Base-by-base conservation (phyloP, 2,888 invertebrate genomes). In the Cenopis cana region DNA sequence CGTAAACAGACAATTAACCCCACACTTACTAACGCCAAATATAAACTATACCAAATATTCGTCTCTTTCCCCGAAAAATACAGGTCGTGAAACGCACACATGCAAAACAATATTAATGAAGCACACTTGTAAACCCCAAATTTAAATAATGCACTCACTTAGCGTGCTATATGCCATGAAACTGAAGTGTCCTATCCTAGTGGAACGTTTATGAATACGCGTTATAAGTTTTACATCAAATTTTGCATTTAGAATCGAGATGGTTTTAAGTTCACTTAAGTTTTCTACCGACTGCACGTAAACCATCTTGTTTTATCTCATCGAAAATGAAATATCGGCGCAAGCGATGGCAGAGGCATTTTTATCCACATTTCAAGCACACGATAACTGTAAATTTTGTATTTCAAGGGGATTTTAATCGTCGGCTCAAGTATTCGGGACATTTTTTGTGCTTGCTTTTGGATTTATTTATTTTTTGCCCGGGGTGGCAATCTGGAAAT, bases 391-490 rank as follows among this genome's bases (percentile, higher is more conserved):
- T 89, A 89, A 85, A 89, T 85, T 60, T 75, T 80, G 80, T 79
- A 85, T 90, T 91, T 90, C 89, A 90, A 91, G 91, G 86, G 89
- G 86, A 89, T 85, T 82, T 85, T 89, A 88, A 89, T 90, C 84
- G 83, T 79, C 80, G 81, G 79, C 79, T 84, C 88, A 84, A 87
- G 89, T 88, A 90, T 90, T 90, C 85, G 86, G 88, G 85, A 84
- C 81, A 85, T 84, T 91, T 93, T 93, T 93, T 93, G 88, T 91
- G 77, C 77, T 69, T 73, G 78, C 80, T 79, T 82, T 80, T 85
- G 85, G 91, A 93, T 92, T 92, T 92, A 93, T 93, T 91, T 92
- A 88, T 91, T 93, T 93, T 93, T 93, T 92, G 90, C 89, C 81
- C 85, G 88, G 91, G 90, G 90, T 90, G 92, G 93, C 93, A 93